Evolutionary conservation across 2,113 vertebrate genomes (phyloP), one percentile per base, ranked within the genome.

Genomic region (Pelecanus crispus): DNA sequence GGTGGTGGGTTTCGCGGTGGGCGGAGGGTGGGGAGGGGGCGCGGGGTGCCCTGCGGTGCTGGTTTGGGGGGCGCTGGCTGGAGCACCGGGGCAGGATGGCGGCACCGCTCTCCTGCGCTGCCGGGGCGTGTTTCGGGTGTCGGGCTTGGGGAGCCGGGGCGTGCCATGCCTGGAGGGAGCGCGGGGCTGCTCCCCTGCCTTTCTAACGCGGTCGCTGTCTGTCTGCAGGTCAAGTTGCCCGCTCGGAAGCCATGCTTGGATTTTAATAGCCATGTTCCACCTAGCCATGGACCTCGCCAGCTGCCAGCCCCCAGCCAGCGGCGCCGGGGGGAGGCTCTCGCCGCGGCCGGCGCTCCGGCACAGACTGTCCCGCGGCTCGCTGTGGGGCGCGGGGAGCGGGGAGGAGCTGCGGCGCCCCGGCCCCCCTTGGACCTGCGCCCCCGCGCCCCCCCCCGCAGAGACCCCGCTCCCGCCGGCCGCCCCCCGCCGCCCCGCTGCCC

Each of bases 241-340:
- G 61, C 92, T 97, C 36, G 98, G 98, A 98, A 98, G 98, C 98
- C 98, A 98, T 94, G 98, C 97, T 94, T 98, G 98, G 98, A 98
- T 98, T 81, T 96, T 98, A 74, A 98, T 98, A 98, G 98, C 98
- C 98, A 98, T 98, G 98, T 97, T 98, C 83, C 98, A 98, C 97
- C 98, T 98, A 56, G 98, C 97, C 82, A 93, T 98, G 95, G 98
- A 98, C 92, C 97, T 98, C 14, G 96, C 98, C 5, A 79, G 96
- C 88, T 98, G 98, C 47, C 98, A 98, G 89, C 95, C 98, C 20
- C 86, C 95, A 53, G 90, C 97, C 82, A 55, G 94, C 2, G 52
- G 97, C 8, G 45, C 94, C 0, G 95, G 96, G 18, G 97, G 94
- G 62, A 94, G 94, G 84, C 96, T 98, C 13, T 95, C 97, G 2